Evolutionary conservation across 2,113 vertebrate species (phyloP).

Genomic region (Castor canadensis): DNA sequence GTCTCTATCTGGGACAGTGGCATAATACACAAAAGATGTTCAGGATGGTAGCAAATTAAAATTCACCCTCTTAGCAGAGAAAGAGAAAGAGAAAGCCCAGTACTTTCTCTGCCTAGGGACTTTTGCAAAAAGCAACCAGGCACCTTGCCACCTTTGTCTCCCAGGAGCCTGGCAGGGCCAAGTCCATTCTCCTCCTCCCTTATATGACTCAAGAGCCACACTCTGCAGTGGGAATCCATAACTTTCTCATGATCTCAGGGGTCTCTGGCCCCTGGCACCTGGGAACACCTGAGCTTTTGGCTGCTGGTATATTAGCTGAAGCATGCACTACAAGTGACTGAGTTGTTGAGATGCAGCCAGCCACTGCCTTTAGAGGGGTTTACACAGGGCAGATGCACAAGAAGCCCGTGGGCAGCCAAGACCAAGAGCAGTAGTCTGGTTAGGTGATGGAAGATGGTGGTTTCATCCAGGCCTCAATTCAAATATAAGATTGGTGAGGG

Average conservation of each 20-base stretch:
- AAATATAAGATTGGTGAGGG: neutral
- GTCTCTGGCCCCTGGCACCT: neutral
- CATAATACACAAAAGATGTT: constrained; percentile 48
- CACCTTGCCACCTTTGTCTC: neutral
- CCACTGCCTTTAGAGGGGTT: neutral
- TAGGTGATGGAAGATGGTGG: neutral
- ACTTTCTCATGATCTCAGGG: neutral
- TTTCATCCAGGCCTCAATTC: neutral
- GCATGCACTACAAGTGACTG: neutral
- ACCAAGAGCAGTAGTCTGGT: neutral
- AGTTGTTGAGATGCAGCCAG: neutral
- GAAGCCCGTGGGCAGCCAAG: neutral
- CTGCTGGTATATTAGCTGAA: neutral
- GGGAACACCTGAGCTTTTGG: neutral
- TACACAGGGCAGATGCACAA: neutral
- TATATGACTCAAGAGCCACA: neutral
- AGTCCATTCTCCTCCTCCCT: neutral
- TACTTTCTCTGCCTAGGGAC: constrained; percentile 14
- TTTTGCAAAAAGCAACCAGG: neutral
- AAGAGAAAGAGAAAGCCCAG: neutral
- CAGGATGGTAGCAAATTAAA: constrained; percentile 40
- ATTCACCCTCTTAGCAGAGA: constrained; percentile 14
- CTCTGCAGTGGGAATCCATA: neutral
- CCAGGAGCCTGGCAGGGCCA: neutral
- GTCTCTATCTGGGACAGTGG: constrained; percentile 60